These are phyloP conservation scores for Nemotelus pantherinus DNA, from an alignment of 2,888 invertebrate genomes.

Conservation along the genomic window DNA sequence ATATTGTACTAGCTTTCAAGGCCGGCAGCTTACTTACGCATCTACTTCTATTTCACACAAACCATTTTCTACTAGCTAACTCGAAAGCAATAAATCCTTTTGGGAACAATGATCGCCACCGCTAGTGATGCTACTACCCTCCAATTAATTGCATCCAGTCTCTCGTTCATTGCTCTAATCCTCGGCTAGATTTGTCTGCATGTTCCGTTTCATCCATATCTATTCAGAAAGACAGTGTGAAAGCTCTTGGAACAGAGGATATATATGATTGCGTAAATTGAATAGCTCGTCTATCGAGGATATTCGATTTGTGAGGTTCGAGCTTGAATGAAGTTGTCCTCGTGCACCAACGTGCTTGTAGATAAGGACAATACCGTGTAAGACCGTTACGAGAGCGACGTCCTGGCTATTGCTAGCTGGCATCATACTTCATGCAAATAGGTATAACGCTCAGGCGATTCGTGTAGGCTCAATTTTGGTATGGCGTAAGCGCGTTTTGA, in stretches of 20 bases:
- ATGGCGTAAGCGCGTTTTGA: slow-evolving; percentile 17
- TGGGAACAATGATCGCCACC: too few relatives aligned
- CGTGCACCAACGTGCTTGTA: background rate
- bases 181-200: background rate
- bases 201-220: slow-evolving; percentile 18
- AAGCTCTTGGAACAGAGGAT: slow-evolving; percentile 32
- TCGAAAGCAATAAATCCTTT: too few relatives aligned
- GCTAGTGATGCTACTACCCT: slow-evolving; percentile 42
- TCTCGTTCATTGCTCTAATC: slow-evolving; percentile 48
- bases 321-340: slow-evolving; percentile 48
- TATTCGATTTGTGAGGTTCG: slow-evolving; percentile 46
- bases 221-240: background rate
- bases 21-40: too few relatives aligned
- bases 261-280: slow-evolving; percentile 49
- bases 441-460: background rate
- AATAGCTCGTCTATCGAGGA: slow-evolving; percentile 46
- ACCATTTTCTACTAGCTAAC: too few relatives aligned
- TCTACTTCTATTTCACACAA: too few relatives aligned
- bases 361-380: too few relatives aligned
- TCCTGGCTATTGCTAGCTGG: too few relatives aligned
- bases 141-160: slow-evolving; percentile 51
- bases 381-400: too few relatives aligned
- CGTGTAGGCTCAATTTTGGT: slow-evolving; percentile 25
- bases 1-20: too few relatives aligned
- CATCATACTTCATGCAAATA: too few relatives aligned